These are phyloP conservation scores for Penaeus monodon DNA, from an alignment of 2,888 invertebrate genomes.

Conservation along the genomic window DNA sequence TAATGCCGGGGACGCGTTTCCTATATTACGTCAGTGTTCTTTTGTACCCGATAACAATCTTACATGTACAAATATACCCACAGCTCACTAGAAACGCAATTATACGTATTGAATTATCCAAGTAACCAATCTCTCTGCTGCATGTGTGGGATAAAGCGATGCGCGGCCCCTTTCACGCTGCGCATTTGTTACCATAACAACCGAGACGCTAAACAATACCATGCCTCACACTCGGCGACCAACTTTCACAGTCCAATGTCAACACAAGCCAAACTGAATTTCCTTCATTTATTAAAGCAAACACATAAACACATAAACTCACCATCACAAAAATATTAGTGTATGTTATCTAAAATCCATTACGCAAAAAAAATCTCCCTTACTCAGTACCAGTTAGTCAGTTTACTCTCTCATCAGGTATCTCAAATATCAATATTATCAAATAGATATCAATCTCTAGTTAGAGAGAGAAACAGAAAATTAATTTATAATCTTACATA, in stretches of 20 bases:
- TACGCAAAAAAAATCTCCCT: no score
- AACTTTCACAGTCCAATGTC: neutral
- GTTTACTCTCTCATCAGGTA: no score
- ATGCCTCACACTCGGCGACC: conserved; percentile 1
- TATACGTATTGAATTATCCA: conserved; percentile 1
- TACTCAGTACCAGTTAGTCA: no score
- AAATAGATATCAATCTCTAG: no score
- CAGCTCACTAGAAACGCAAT: conserved; percentile 4
- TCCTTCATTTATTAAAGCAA: no score
- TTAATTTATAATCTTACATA: no score
- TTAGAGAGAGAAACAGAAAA: no score
- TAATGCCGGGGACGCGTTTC: conserved; percentile 26
- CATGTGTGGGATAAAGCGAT: conserved; percentile 14
- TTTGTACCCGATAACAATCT: neutral
- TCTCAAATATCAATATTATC: no score
- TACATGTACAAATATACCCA: conserved; percentile 7
- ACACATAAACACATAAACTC: neutral
- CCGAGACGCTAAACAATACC: conserved; percentile 49
- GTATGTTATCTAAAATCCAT: no score
- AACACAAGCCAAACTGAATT: neutral
- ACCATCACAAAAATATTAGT: neutral
- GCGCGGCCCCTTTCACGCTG: conserved; percentile 10
- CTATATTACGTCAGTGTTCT: neutral
- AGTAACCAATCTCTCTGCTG: neutral
- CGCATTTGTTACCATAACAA: conserved; percentile 49